Percentiles rank a stretch among this genome's conserved stretches.
These are phyloP conservation scores for Phengaris arion DNA, from an alignment of 2,888 invertebrate genomes.

Conservation along the genomic window DNA sequence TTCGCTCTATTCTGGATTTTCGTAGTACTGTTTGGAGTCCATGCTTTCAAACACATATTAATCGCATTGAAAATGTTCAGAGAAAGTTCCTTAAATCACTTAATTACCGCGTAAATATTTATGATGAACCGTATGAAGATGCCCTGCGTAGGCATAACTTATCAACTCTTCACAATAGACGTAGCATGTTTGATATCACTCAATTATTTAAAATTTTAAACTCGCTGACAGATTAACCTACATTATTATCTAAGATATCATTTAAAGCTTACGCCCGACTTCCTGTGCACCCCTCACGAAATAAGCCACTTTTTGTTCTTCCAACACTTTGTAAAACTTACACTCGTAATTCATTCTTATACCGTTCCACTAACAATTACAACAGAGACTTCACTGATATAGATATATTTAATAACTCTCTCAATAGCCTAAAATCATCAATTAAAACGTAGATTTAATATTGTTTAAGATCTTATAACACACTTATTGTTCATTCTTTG, in stretches of 20 bases:
- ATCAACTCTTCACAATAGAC: no score
- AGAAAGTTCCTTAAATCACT: neutral
- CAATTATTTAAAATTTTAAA: slow-evolving; percentile 2
- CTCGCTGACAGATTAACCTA: neutral
- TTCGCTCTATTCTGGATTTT: slow-evolving; percentile 8
- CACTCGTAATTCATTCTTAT: no score
- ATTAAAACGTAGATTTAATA: no score
- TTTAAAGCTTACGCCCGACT: neutral
- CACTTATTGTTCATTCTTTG: no score
- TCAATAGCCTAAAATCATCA: no score
- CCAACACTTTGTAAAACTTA: no score
- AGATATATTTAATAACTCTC: no score
- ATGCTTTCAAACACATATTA: neutral
- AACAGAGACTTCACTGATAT: no score
- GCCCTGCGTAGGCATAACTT: no score
- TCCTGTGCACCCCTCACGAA: neutral
- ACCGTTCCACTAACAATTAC: no score
- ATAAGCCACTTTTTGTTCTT: neutral
- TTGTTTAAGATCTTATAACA: no score
- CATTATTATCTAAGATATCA: neutral
- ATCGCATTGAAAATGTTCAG: neutral
- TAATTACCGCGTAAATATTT: no score
- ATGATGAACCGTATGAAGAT: neutral
- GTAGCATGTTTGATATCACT: neutral
- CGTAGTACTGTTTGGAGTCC: neutral